Evolutionary conservation across 2,113 vertebrate genomes (phyloP).

Genomic region (Coptodon rendalli): DNA sequence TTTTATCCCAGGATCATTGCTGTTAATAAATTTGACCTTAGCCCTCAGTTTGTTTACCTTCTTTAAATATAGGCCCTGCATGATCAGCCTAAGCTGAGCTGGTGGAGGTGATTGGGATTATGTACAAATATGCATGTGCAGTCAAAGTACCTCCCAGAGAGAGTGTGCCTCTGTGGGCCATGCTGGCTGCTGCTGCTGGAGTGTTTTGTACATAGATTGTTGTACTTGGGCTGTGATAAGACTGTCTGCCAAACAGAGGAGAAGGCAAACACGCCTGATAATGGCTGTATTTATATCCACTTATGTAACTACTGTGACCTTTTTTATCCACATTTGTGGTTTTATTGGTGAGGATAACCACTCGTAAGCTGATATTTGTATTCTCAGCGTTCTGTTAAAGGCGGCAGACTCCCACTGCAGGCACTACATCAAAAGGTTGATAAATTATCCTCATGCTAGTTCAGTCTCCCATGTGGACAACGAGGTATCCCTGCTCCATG

Average conservation of each 20-base stretch:
- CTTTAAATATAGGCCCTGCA: neutral
- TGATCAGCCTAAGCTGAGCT: neutral
- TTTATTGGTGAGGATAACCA: conserved; percentile 17
- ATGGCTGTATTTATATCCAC: conserved; percentile 65
- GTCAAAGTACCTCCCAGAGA: neutral
- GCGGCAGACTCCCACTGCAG: neutral
- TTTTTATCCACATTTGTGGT: conserved; percentile 1
- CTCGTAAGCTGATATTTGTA: neutral
- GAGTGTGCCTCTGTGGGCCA: conserved; percentile 17
- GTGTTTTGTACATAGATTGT: conserved; percentile 35
- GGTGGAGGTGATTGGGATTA: conserved; percentile 39
- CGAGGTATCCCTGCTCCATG: neutral
- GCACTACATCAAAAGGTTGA: neutral
- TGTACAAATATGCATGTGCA: neutral
- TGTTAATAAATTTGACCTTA: neutral
- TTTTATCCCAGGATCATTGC: neutral
- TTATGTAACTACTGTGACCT: conserved; percentile 61
- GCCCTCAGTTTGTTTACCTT: conserved; percentile 22
- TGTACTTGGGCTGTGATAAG: conserved; percentile 36
- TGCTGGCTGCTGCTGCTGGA: neutral
- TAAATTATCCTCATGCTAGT: neutral
- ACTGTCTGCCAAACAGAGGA: conserved; percentile 32
- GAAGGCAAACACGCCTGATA: conserved; percentile 60
- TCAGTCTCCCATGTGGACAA: neutral
- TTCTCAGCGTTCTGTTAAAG: neutral